These are phyloP conservation scores for Scolopax mira DNA, from an alignment of 2,113 vertebrate species.

Conservation along the genomic window DNA sequence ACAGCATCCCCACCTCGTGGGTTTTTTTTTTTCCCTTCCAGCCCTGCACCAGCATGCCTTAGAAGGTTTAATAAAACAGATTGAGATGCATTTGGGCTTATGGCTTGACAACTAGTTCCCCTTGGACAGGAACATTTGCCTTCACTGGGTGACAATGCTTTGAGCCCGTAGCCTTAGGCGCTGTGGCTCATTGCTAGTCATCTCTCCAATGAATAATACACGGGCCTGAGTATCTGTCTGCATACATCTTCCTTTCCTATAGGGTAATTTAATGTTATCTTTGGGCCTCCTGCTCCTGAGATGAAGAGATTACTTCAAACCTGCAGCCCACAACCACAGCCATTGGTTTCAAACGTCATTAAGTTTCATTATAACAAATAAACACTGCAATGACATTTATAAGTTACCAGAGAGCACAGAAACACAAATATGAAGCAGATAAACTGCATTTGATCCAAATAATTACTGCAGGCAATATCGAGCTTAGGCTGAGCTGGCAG, in stretches of 20 bases:
- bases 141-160: constrained; percentile 36
- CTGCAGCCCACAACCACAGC: constrained; percentile 67
- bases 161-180: constrained; percentile 5
- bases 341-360: constrained; percentile 74
- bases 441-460: constrained; percentile 82
- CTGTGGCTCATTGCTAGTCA: constrained; percentile 21
- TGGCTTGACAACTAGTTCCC: constrained; percentile 24
- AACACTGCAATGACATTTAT: constrained; percentile 81
- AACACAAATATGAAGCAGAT: constrained; percentile 82
- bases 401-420: constrained; percentile 78
- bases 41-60: not conserved
- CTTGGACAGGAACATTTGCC: not conserved
- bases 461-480: constrained; percentile 82
- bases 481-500: constrained; percentile 78
- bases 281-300: constrained; percentile 68
- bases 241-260: constrained; percentile 61
- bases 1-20: not conserved
- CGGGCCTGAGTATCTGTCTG: constrained; percentile 13
- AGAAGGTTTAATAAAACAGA: constrained; percentile 4
- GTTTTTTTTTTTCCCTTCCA: not conserved
- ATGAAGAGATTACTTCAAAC: constrained; percentile 76
- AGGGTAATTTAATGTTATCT: constrained; percentile 69
- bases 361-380: constrained; percentile 83
- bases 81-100: not conserved
- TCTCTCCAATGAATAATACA: constrained; percentile 33